These are phyloP conservation scores for Dolichoris vasculosae DNA, from an alignment of 1,140 invertebrate genomes.

Conservation along the genomic window DNA sequence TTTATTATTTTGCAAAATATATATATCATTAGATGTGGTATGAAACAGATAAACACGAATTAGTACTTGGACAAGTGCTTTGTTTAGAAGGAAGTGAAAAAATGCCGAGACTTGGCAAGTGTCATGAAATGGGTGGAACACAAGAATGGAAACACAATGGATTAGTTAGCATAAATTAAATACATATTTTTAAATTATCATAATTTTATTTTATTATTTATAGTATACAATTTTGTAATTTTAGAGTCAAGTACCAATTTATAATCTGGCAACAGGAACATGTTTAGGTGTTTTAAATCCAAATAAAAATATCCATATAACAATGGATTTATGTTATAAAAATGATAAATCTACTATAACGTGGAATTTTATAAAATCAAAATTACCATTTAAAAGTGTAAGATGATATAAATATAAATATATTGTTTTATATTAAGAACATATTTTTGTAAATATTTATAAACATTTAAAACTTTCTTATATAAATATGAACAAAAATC, in stretches of 20 bases:
- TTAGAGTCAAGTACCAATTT: slow-evolving; percentile 84
- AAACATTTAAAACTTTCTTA: background rate
- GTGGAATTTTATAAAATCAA: slow-evolving; percentile 83
- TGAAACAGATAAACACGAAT: slow-evolving; percentile 88
- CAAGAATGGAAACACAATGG: slow-evolving; percentile 91
- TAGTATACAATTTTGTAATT: slow-evolving; percentile 55
- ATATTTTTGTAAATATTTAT: background rate
- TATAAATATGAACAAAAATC: too few species aligned
- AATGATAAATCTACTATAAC: slow-evolving; percentile 74
- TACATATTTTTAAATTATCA: background rate
- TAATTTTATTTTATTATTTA: background rate
- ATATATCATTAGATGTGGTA: slow-evolving; percentile 82
- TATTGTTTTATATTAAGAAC: background rate
- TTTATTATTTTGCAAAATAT: background rate
- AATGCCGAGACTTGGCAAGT: slow-evolving; percentile 86
- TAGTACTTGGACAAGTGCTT: slow-evolving; percentile 88
- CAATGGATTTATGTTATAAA: slow-evolving; percentile 84
- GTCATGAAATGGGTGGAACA: slow-evolving; percentile 91
- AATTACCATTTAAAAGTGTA: slow-evolving; percentile 58
- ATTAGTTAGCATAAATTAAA: slow-evolving; percentile 73
- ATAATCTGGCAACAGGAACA: slow-evolving; percentile 89
- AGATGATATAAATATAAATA: slow-evolving; percentile 60
- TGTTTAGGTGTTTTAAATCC: slow-evolving; percentile 81
- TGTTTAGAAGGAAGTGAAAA: slow-evolving; percentile 86
- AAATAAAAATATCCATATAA: slow-evolving; percentile 75